Base-by-base conservation (phyloP, 1,140 invertebrate genomes). In the Dendrolimus kikuchii region DNA sequence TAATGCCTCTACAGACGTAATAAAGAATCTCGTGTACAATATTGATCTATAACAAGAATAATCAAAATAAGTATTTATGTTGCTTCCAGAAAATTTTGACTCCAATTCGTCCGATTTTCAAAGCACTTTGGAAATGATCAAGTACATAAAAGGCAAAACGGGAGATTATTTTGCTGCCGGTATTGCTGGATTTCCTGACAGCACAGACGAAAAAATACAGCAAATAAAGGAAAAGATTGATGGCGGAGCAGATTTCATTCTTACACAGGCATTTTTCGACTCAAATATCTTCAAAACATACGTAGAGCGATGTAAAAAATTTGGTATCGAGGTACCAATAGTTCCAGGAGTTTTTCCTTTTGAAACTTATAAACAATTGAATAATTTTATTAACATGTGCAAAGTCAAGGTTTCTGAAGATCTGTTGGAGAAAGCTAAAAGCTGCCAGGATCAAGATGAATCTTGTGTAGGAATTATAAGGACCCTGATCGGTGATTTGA, bases 261-360 rank as follows among this genome's bases (percentile, higher is more conserved):
- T 88, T 8, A 86, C 84, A 6, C 85, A 88, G 64, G 83, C 82
- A 10, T 77, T 84, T 61, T 87, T 86, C 51, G 78, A 87, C 40
- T 8, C 48, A 23, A 59, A 63, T 9, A 43, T 66, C 10, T 86
- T 66, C 40, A 57, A 59, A 40, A 57, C 42, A 6, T 88, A 76
- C 55, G n/a, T 60, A n/a, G 42, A 57, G 6, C 62, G 63, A 59
- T 86, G 81, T 61, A 60, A 67, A 60, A 62, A 66, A 38, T 46
- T 68, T 6, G 69, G 60, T 37, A 77, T 85, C 36, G 53, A 58
- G 4, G 62, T 72, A 8, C 80, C 83, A 6, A 70, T 85, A 36
- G 61, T 87, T 48, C 81, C 84, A 1, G 84, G 86, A 8, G 50
- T 86, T 40, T 87, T 77, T 65, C 59, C 68, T 5, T 83, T 77